phyloP scores from a whole-genome alignment of 1,140 invertebrate genomes.

The Drosophila hydei region DNA sequence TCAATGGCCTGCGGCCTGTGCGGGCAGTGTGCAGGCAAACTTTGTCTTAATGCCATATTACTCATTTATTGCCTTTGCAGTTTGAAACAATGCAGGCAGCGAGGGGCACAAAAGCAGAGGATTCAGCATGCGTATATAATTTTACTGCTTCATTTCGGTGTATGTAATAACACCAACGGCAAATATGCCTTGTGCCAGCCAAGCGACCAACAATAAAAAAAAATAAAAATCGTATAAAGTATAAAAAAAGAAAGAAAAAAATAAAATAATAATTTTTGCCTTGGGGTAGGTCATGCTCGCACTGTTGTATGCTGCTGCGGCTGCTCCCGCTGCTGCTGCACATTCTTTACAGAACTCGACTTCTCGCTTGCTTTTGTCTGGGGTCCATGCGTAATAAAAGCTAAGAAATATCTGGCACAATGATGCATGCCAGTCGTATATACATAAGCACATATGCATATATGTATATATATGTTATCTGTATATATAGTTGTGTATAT shows the following conservation, averaged over 20 bases:
- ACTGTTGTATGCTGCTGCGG: slow-evolving; percentile 8
- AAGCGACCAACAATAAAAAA: slow-evolving; percentile 19
- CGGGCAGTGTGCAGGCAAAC: slow-evolving; percentile 45
- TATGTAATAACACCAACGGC: slow-evolving; percentile 59
- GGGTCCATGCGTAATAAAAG: slow-evolving; percentile 66
- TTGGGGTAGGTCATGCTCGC: slow-evolving; percentile 74
- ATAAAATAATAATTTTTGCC: slow-evolving; percentile 78
- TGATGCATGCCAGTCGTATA: slow-evolving; percentile 4
- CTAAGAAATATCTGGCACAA: slow-evolving; percentile 50
- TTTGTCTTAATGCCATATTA: slow-evolving; percentile 66
- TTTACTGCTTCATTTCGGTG: slow-evolving; percentile 68
- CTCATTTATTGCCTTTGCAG: slow-evolving; percentile 67
- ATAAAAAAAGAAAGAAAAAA: slow-evolving; percentile 38
- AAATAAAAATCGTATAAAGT: slow-evolving; percentile 38
- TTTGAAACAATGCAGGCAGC: slow-evolving; percentile 56
- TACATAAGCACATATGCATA: neutral
- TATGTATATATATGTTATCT: neutral
- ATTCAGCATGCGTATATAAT: slow-evolving; percentile 54
- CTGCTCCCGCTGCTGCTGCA: slow-evolving; percentile 6
- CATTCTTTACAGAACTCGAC: slow-evolving; percentile 40
- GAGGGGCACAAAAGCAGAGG: slow-evolving; percentile 5
- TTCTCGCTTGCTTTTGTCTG: slow-evolving; percentile 28
- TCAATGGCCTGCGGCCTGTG: slow-evolving; percentile 21
- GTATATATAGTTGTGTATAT: neutral
- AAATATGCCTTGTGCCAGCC: slow-evolving; percentile 40